These are phyloP conservation scores for Porites lobata DNA, from an alignment of 92 coral and sea anemone species.

Conservation along the genomic window DNA sequence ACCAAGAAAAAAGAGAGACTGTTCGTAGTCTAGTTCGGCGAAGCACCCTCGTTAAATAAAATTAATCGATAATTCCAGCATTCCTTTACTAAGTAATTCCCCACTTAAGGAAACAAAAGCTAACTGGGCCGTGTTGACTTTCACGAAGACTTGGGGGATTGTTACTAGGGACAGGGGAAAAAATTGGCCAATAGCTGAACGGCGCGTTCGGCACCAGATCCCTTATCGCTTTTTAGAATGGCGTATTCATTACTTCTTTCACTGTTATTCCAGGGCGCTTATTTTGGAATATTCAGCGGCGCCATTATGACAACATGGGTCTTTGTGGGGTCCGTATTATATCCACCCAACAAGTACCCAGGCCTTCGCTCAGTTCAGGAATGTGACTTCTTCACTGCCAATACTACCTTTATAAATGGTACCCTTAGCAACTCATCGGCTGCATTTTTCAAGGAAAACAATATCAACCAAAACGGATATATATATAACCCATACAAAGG, in stretches of 20 bases:
- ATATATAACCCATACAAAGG: constrained; percentile 74
- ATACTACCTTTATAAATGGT: constrained; percentile 38
- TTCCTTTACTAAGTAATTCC: too few species aligned
- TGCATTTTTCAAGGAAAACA: not conserved
- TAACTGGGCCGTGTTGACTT: too few species aligned
- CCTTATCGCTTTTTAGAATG: too few species aligned
- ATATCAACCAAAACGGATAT: constrained; percentile 41
- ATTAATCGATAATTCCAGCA: too few species aligned
- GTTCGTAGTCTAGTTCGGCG: too few species aligned
- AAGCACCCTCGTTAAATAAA: too few species aligned
- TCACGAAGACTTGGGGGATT: too few species aligned
- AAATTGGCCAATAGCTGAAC: too few species aligned
- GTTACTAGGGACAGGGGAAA: too few species aligned
- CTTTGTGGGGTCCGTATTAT: constrained; percentile 78
- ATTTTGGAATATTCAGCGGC: constrained; percentile 80
- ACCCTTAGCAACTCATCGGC: constrained; percentile 14
- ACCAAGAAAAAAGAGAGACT: too few species aligned
- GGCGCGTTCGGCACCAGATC: too few species aligned
- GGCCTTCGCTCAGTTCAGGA: constrained; percentile 76
- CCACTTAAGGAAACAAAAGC: too few species aligned
- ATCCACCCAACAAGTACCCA: constrained; percentile 89
- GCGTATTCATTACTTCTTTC: not conserved
- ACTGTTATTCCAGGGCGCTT: constrained; percentile 74
- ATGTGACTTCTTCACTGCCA: constrained; percentile 70
- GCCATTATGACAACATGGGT: constrained; percentile 81